Percentiles rank a stretch among this genome's conserved stretches.
These are phyloP conservation scores for Cichlasoma orientale DNA, from an alignment of 2,797 vertebrate genomes.

Conservation along the genomic window DNA sequence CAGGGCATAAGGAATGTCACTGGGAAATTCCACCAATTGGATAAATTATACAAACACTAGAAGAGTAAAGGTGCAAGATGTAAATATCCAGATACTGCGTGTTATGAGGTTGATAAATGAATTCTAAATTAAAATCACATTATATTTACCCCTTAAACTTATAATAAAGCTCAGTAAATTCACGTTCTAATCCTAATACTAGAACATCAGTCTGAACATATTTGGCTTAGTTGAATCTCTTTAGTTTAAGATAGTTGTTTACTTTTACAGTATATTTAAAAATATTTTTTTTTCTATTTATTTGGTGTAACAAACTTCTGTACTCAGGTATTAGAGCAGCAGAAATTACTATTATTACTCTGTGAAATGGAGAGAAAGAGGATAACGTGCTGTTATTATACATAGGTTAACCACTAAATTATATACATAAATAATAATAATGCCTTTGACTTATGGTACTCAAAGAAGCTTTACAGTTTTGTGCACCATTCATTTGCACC, in stretches of 20 bases:
- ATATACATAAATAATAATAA: too few species aligned
- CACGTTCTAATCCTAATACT: not conserved
- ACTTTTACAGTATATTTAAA: too few species aligned
- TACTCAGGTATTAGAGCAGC: not conserved
- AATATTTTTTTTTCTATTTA: not conserved
- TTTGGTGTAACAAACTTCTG: not conserved
- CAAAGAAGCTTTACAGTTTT: too few species aligned
- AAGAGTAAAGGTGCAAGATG: not conserved
- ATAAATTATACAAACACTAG: not conserved
- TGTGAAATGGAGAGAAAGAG: not conserved
- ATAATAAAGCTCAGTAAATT: too few species aligned
- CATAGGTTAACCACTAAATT: too few species aligned
- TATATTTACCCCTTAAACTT: too few species aligned
- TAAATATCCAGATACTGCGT: not conserved
- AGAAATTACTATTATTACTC: not conserved
- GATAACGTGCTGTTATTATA: not conserved
- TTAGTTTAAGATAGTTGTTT: not conserved
- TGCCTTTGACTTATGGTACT: too few species aligned
- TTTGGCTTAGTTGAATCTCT: not conserved
- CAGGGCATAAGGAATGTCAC: too few species aligned
- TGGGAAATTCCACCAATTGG: too few species aligned
- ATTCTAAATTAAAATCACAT: rapidly evolving
- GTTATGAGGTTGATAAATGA: not conserved
- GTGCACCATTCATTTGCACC: too few species aligned
- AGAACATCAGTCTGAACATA: not conserved